Evolutionary conservation across 1,140 invertebrate species (phyloP).

Genomic region (Hestina assimilis): DNA sequence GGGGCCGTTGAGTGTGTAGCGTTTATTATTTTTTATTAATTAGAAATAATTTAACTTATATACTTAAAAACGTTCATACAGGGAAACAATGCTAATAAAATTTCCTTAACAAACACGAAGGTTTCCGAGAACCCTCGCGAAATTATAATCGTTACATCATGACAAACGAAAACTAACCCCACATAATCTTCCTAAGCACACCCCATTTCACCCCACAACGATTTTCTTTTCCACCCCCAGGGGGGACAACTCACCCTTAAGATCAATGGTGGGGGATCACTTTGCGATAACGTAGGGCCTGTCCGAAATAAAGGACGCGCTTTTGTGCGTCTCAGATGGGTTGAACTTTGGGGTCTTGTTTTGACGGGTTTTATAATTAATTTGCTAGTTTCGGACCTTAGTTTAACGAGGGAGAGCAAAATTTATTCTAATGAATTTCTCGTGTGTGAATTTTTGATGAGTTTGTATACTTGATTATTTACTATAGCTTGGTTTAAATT

Average conservation of each 20-base stretch:
- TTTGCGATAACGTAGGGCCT: conserved; percentile 60
- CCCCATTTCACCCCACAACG: conserved; percentile 47
- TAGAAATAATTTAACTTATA: no score
- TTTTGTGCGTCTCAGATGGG: conserved; percentile 72
- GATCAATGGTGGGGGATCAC: conserved; percentile 73
- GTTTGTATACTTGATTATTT: conserved; percentile 14
- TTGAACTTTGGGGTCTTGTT: conserved; percentile 66
- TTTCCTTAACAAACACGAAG: conserved; percentile 13
- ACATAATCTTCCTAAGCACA: conserved; percentile 47
- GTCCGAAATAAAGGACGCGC: conserved; percentile 60
- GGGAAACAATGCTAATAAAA: conserved; percentile 1
- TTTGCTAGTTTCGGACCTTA: conserved; percentile 72
- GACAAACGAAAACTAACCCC: conserved; percentile 69
- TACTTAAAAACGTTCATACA: neutral
- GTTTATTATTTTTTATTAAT: no score
- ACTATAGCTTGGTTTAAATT: neutral
- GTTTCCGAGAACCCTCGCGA: conserved; percentile 26
- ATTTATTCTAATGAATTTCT: conserved; percentile 61
- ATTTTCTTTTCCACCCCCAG: conserved; percentile 64
- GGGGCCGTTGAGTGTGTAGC: no score
- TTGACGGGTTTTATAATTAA: conserved; percentile 77
- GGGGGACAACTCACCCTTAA: conserved; percentile 74
- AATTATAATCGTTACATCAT: conserved; percentile 40
- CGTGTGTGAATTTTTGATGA: conserved; percentile 36
- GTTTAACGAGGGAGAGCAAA: conserved; percentile 64